phyloP scores from a whole-genome alignment of 2,888 invertebrate species.

The Drosophila subsilvestris region DNA sequence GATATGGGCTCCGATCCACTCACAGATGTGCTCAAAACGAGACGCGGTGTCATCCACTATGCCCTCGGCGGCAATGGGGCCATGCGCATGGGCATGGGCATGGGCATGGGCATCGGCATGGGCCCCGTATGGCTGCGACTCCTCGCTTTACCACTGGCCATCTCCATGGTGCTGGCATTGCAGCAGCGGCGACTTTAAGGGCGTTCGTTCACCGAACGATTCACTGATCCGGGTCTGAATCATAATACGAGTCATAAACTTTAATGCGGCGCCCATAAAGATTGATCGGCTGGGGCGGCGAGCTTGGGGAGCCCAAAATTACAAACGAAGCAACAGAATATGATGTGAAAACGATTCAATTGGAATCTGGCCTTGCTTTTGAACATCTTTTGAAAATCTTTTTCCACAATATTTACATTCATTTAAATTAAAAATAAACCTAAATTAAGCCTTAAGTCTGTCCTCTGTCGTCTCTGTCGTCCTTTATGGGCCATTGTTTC shows the following conservation, averaged over 20 bases:
- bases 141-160: background rate
- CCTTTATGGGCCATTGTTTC: background rate
- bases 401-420: background rate
- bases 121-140: background rate
- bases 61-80: conserved; percentile 8
- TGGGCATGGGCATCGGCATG: too few species aligned
- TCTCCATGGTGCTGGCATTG: background rate
- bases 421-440: background rate
- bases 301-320: background rate
- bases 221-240: background rate
- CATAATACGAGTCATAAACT: conserved; percentile 60
- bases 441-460: background rate
- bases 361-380: background rate
- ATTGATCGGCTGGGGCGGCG: conserved; percentile 53
- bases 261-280: conserved; percentile 67
- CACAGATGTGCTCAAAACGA: conserved; percentile 12
- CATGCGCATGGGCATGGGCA: background rate
- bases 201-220: background rate
- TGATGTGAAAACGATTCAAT: background rate
- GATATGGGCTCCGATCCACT: background rate
- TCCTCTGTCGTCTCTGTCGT: background rate
- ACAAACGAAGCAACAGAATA: background rate
- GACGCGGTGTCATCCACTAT: conserved; percentile 48
- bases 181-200: background rate
- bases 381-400: background rate